Evolutionary conservation across 2,888 invertebrate species (phyloP).

Genomic region (Antheraea yamamai): DNA sequence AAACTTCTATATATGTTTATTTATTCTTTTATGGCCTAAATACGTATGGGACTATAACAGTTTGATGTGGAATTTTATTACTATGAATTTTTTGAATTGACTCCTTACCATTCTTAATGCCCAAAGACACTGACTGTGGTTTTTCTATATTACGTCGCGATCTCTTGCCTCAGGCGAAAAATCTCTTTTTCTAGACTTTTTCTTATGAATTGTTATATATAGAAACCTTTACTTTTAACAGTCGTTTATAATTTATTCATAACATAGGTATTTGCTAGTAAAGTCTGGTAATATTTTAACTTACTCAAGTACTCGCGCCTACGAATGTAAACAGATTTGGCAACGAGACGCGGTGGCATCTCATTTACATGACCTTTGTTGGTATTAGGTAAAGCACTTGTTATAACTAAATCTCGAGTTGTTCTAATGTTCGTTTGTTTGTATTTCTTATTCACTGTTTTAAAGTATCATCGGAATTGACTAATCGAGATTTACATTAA

Average conservation of each 20-base stretch:
- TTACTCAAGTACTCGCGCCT: not conserved
- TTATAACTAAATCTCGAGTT: conserved; percentile 1
- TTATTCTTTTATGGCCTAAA: no score
- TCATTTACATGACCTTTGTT: conserved; percentile 10
- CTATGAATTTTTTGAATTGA: no score
- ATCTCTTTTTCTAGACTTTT: no score
- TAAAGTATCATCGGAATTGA: not conserved
- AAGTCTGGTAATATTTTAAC: not conserved
- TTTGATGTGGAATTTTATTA: no score
- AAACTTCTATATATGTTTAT: no score
- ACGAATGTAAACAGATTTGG: conserved; percentile 1
- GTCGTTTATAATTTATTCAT: not conserved
- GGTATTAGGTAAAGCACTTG: conserved; percentile 6
- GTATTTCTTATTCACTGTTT: not conserved
- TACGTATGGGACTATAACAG: no score
- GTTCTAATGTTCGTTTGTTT: not conserved
- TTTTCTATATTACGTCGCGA: no score
- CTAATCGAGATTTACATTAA: not conserved
- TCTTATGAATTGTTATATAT: not conserved
- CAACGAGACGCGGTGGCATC: conserved; percentile 11
- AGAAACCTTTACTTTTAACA: not conserved
- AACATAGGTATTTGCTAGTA: not conserved
- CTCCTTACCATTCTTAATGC: no score
- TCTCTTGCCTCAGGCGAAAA: no score
- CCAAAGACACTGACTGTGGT: no score